Evolutionary conservation across 2,888 invertebrate species (phyloP), one percentile per base, ranked within the genome.

Genomic region (Mechanitis mazaeus): DNA sequence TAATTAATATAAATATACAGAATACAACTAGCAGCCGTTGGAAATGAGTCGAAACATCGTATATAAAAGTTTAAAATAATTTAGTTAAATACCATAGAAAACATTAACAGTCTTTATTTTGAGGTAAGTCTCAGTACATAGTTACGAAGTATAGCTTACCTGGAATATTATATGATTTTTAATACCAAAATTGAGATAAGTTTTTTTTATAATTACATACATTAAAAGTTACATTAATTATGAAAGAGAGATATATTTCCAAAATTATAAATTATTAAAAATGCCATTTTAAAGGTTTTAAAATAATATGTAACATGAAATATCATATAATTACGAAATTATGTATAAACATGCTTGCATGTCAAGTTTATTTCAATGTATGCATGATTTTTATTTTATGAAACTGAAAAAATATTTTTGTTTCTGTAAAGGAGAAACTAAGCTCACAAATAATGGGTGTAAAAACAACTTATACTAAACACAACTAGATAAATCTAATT

Each of bases 1-100:
- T 50, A 56, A 60, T 68, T 61, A 61, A 69, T 65, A 64, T 59
- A 58, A 35, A 58, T 55, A 56, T 33, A 56, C 12, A 50, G 11
- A 50, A 50, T 9, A 62, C 55, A 54, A 56, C 47, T 58, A 54
- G 60, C 59, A 59, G 60, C 45, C 50, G 56, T 56, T 57, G 60
- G 54, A 58, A 45, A 54, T 62, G 47, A 46, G 46, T n/a, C 38
- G 38, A 42, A n/a, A 31, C 50, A 31, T 11, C 31, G 31, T 20
- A 20, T 20, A 20, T 20, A 20, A 50, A 50, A 28, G n/a, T 31
- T 31, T 9, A 50, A 50, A 11, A 31, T 31, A 31, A 31, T 20
- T 50, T 28, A 9, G 9, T 31, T 50, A 50, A 50, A 31, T 31
- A 50, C 50, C 50, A 31, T 50, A 50, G n/a, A 50, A 50, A 50